Conservation (phyloP, 1,140 invertebrate species). For the Penaeus japonicus region DNA sequence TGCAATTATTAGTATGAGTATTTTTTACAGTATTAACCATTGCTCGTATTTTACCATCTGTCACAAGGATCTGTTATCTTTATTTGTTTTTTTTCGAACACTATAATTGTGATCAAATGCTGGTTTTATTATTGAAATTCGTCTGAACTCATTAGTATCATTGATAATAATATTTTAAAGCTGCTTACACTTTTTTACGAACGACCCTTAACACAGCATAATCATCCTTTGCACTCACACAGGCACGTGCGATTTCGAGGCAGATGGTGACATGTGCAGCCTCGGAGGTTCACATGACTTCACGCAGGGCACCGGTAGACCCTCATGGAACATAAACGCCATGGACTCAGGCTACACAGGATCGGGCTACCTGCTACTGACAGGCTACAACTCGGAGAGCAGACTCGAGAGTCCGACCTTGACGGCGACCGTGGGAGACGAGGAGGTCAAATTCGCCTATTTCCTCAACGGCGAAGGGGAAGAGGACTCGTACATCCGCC, state of each 20-base stretch:
- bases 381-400: background rate
- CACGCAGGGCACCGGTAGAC: background rate
- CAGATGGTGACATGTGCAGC: background rate
- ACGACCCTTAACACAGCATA: no score
- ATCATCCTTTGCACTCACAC: background rate
- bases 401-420: background rate
- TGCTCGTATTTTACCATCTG: no score
- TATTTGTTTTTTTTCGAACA: no score
- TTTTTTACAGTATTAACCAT: no score
- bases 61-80: no score
- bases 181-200: no score
- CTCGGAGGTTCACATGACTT: background rate
- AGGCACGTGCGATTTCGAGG: background rate
- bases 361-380: background rate
- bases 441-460: background rate
- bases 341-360: background rate
- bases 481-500: background rate
- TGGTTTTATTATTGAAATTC: no score
- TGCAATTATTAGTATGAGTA: no score
- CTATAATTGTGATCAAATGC: no score
- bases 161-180: no score
- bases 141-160: no score
- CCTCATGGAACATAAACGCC: background rate
- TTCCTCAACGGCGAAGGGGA: background rate
- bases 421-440: background rate